Evolutionary conservation across 2,888 invertebrate species (phyloP), one percentile per base, ranked within the genome.

Genomic region (Celastrina argiolus): DNA sequence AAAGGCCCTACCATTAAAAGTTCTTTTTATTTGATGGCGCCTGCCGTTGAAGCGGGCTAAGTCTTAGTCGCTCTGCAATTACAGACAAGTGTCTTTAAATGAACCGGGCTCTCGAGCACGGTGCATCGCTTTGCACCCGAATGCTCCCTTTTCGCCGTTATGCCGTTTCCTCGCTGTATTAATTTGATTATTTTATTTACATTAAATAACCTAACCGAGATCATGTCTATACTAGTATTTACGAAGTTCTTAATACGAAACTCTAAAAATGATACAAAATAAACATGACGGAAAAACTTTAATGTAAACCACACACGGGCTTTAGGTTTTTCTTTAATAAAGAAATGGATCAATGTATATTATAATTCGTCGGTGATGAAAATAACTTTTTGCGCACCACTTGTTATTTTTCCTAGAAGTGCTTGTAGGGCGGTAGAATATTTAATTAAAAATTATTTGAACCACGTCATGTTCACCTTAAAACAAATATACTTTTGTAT

Each of bases 1-100:
- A 72, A 82, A 84, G 84, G 81, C 80, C 79, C 79, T 81, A 80
- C 82, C 83, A 88, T 88, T 88, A 88, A 87, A 88, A 87, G 81
- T 87, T 80, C 77, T 88, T 88, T 88, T 87, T 86, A 84, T 84
- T 84, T 79, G 83, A 79, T 84, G 82, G 84, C 81, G 83, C 77
- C 76, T 78, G 79, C 78, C 80, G 84, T 82, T 85, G 83, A 76
- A 79, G 77, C 75, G 78, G 78, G 81, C 82, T 82, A 81, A 85
- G 87, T 86, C 88, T 89, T 88, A 87, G 88, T 85, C 83, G 81
- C 82, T 84, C 81, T 84, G 87, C 90, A 90, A 91, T 91, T 90
- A 91, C 85, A 84, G 88, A 88, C 87, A 89, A 91, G 89, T 88
- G 88, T 83, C 85, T 91, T 87, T 85, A 90, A 90, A 90, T 90